These are phyloP conservation scores for Papilio machaon DNA, from an alignment of 1,140 invertebrate species.

Conservation along the genomic window DNA sequence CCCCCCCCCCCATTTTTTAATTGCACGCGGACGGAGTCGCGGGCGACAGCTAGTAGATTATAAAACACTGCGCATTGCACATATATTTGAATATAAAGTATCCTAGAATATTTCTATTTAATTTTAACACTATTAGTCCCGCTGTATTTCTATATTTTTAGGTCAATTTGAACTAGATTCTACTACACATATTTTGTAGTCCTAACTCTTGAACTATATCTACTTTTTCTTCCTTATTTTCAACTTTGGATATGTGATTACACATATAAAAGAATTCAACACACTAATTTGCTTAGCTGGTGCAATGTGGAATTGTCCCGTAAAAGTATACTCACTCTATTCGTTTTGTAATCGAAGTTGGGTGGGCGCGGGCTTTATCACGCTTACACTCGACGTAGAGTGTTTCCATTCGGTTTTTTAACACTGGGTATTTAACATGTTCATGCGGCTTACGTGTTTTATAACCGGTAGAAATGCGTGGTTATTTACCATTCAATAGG, in stretches of 20 bases:
- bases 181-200: too few species aligned
- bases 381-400: slow-evolving; percentile 28
- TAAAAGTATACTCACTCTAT: slow-evolving; percentile 26
- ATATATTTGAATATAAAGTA: too few species aligned
- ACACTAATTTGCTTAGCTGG: too few species aligned
- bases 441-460: slow-evolving; percentile 28
- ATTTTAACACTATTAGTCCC: too few species aligned
- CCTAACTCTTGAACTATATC: too few species aligned
- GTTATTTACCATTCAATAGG: background rate
- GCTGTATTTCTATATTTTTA: background rate
- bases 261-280: background rate
- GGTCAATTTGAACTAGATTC: too few species aligned
- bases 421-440: slow-evolving; percentile 36
- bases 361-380: slow-evolving; percentile 27
- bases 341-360: slow-evolving; percentile 16
- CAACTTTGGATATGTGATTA: background rate
- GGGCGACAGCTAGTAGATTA: too few species aligned
- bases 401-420: slow-evolving; percentile 33
- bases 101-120: too few species aligned
- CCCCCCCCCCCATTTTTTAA: too few species aligned
- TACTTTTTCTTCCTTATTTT: too few species aligned
- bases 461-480: background rate
- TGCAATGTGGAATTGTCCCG: background rate
- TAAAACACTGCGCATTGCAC: too few species aligned
- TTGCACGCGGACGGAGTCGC: too few species aligned